Evolutionary conservation across 2,888 invertebrate species (phyloP).

Genomic region (Parapristionchus giblindavisi): DNA sequence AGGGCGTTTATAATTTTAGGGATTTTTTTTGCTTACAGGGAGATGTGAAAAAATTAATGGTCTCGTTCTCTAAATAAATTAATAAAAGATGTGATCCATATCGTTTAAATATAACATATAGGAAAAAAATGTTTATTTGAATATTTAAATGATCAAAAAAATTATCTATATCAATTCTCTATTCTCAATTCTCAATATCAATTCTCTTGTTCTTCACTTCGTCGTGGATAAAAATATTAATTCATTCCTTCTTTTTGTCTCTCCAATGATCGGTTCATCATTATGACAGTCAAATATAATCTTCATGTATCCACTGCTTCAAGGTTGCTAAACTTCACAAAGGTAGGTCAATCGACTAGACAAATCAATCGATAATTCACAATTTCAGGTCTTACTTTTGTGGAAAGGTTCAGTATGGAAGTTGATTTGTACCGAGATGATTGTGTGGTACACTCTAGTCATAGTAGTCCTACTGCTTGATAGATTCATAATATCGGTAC

Average conservation of each 20-base stretch:
- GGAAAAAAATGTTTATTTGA: neutral
- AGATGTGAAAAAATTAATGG: too few relatives aligned
- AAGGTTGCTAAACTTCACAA: too few relatives aligned
- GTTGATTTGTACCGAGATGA: slow-evolving; percentile 3
- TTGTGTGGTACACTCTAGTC: slow-evolving; percentile 13
- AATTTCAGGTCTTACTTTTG: slow-evolving; percentile 11
- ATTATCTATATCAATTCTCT: neutral
- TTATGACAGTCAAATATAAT: slow-evolving; percentile 31
- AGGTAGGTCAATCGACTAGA: neutral
- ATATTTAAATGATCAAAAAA: neutral
- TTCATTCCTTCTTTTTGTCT: neutral
- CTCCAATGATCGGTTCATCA: neutral
- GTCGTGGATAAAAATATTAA: neutral
- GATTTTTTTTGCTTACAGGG: too few relatives aligned
- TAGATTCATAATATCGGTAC: neutral
- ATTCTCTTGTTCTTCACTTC: neutral
- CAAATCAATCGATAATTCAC: neutral
- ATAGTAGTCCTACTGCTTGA: neutral
- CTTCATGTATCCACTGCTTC: slow-evolving; percentile 9
- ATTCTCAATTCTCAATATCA: neutral
- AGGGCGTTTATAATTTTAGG: too few relatives aligned
- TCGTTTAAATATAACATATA: too few relatives aligned
- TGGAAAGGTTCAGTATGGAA: slow-evolving; percentile 36
- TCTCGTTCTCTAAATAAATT: too few relatives aligned
- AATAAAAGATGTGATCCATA: too few relatives aligned